Evolutionary conservation across 2,888 invertebrate genomes (phyloP), one percentile per base, ranked within the genome.

Genomic region (Drosophila atripex): DNA sequence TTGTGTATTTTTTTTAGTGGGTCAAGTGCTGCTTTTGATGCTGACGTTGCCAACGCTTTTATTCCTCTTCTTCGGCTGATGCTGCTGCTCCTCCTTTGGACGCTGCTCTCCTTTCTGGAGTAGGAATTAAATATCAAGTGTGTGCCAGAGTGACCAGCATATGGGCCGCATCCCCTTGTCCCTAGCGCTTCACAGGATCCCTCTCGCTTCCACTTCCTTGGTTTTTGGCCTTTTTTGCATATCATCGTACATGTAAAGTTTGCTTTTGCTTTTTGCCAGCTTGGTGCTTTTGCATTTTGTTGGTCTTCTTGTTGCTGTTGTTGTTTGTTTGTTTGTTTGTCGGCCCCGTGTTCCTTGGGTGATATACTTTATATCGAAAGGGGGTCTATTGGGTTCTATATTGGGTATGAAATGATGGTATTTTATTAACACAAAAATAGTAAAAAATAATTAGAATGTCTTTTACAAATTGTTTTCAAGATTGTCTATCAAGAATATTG

Each of bases 171-270:
- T 77, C 69, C 68, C 63, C 58, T 57, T 55, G 64, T 53, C 57
- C 58, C 76, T 61, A 70, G 50, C 39, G 6, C 64, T 50, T 53
- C 63, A 73, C 64, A 70, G 50, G 23, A 14, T 43, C 30, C 45
- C 16, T 18, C 25, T 9, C 23, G 21, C 14, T 28, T 8, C 23
- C 30, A 14, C 30, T 30, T n/a, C 11, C 25, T 21, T 18, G 18
- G 1, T 18, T 16, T 56, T 50, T 14, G 14, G 50, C 57, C 35
- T 66, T 66, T 70, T 70, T 71, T 72, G 70, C 70, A 86, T 86
- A 83, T 86, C 87, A 86, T 80, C 84, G 80, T 72, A 68, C 63
- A 80, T 72, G 82, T 77, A 80, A 83, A 84, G 82, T 87, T 85
- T 84, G 75, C 86, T 73, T 76, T 86, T 83, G 79, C 77, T 78